Evolutionary conservation across 2,113 vertebrate genomes (phyloP).

Genomic region (Erinaceus europaeus): DNA sequence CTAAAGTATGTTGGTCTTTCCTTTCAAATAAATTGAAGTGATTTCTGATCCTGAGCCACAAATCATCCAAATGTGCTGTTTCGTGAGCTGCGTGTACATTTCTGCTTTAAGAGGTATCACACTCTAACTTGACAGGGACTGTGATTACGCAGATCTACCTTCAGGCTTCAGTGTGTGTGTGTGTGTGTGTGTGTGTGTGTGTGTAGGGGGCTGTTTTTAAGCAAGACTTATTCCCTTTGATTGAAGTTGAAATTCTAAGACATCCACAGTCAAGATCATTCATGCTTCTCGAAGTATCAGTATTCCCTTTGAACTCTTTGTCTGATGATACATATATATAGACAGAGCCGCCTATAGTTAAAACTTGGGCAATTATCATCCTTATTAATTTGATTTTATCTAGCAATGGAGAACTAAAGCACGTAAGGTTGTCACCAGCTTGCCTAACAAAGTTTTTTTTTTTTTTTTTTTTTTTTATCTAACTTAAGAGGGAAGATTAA

Average conservation of each 20-base stretch:
- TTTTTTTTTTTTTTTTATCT: neutral
- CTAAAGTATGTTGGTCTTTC: conserved; percentile 36
- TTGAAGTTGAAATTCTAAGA: conserved; percentile 44
- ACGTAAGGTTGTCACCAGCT: neutral
- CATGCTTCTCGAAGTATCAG: conserved; percentile 28
- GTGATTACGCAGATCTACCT: neutral
- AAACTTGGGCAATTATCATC: conserved; percentile 33
- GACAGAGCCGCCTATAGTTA: conserved; percentile 4
- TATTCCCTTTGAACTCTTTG: conserved; percentile 56
- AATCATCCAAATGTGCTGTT: conserved; percentile 5
- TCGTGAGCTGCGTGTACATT: neutral
- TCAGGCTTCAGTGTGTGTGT: neutral
- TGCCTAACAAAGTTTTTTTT: neutral
- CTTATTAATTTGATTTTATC: neutral
- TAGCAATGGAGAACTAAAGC: neutral
- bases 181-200: neutral
- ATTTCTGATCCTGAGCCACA: conserved; percentile 50
- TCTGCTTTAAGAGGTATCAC: neutral
- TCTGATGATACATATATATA: neutral
- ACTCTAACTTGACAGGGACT: neutral
- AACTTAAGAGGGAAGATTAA: neutral
- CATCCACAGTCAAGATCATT: conserved; percentile 19
- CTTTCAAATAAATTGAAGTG: conserved; percentile 45
- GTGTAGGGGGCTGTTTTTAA: conserved; percentile 44
- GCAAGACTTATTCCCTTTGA: neutral